phyloP scores from a whole-genome alignment of 2,113 vertebrate genomes.

The Sialia sialis region DNA sequence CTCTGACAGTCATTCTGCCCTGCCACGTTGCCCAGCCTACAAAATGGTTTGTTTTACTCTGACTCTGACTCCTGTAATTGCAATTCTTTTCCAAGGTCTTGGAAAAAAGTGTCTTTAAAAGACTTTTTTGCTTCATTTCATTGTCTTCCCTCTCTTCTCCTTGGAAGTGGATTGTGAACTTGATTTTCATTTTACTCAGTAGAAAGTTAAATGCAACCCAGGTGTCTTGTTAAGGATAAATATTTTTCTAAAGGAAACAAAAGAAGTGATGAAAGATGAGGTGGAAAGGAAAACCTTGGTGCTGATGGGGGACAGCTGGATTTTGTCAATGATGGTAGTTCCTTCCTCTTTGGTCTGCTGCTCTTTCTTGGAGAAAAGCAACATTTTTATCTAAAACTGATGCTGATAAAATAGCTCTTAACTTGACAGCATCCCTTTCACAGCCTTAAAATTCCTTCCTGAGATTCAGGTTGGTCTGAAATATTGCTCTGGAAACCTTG shows the following conservation, averaged over 20 bases:
- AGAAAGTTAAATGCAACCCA: conserved; percentile 21
- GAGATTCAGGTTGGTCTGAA: background rate
- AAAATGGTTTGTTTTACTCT: background rate
- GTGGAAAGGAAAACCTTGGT: conserved; percentile 1
- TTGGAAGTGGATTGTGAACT: conserved; percentile 18
- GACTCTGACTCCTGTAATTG: background rate
- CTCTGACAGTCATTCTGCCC: conserved; percentile 5
- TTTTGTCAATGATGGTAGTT: background rate
- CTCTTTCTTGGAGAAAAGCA: background rate
- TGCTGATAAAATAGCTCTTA: background rate
- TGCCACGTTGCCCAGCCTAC: background rate
- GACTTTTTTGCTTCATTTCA: background rate
- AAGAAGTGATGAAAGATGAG: conserved; percentile 35
- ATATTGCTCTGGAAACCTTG: background rate
- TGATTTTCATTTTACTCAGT: conserved; percentile 2
- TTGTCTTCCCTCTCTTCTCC: background rate
- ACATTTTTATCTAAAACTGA: background rate
- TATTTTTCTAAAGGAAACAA: conserved; percentile 54
- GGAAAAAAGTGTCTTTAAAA: background rate
- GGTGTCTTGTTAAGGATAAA: background rate
- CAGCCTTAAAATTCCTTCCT: background rate
- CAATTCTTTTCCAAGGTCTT: background rate
- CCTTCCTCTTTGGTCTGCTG: background rate
- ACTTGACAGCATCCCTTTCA: background rate
- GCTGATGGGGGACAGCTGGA: conserved; percentile 18